These are phyloP conservation scores for Stenchaetothrips biformis DNA, from an alignment of 2,888 invertebrate species.

Conservation along the genomic window DNA sequence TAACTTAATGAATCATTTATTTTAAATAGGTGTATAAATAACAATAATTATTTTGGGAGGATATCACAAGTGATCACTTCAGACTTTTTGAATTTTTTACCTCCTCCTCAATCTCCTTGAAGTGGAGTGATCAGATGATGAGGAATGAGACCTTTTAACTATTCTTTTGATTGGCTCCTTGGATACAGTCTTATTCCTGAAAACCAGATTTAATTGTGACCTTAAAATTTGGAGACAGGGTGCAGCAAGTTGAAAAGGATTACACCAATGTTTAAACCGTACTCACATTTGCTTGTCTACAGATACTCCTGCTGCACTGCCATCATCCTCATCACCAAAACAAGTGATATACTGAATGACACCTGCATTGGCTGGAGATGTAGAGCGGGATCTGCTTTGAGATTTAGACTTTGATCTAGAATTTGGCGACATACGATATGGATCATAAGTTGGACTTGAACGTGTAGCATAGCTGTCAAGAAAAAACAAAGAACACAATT, in stretches of 20 bases:
- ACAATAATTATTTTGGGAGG: neutral
- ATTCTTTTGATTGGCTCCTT: constrained; percentile 41
- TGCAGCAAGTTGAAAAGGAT: constrained; percentile 27
- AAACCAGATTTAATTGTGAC: neutral
- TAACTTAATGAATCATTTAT: no score
- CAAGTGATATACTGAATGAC: constrained; percentile 89
- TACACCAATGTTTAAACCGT: constrained; percentile 44
- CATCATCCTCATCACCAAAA: constrained; percentile 69
- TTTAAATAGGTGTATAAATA: no score
- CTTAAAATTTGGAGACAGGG: no score
- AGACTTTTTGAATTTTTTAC: neutral
- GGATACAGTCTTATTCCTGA: constrained; percentile 42
- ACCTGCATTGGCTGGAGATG: constrained; percentile 62
- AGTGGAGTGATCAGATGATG: neutral
- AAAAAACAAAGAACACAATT: constrained; percentile 25
- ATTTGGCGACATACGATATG: constrained; percentile 50
- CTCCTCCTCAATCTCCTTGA: neutral
- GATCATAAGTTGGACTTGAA: constrained; percentile 64
- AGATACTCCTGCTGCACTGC: constrained; percentile 44
- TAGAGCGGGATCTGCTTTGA: constrained; percentile 56
- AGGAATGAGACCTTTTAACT: neutral
- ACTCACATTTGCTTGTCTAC: constrained; percentile 53
- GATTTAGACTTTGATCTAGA: constrained; percentile 53
- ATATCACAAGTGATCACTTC: neutral
- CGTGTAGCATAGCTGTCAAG: constrained; percentile 74